A percentile compares a stretch with the other conserved stretches of the same genome.
phyloP scores from a whole-genome alignment of 1,140 invertebrate genomes.

The Homalodisca vitripennis region DNA sequence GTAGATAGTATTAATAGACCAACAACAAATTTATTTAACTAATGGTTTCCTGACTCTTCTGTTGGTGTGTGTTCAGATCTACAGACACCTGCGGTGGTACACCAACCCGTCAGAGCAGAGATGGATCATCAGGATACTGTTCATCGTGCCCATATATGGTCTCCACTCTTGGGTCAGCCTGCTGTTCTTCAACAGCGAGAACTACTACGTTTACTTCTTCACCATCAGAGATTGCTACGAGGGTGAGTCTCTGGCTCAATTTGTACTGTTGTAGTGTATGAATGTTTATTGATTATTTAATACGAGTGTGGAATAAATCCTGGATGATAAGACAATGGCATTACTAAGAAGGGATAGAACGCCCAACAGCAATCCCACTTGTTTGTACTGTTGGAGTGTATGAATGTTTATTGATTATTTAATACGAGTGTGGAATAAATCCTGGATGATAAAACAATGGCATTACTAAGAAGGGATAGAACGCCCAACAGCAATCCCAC shows the following conservation, averaged over 20 bases:
- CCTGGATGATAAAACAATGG: neutral
- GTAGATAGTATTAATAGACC: no score
- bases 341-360: no score
- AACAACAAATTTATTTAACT: no score
- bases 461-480: no score
- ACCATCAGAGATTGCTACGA: constrained; percentile 99
- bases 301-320: neutral
- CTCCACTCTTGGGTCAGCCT: constrained; percentile 98
- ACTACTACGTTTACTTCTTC: constrained; percentile 99
- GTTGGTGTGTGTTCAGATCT: constrained; percentile 73
- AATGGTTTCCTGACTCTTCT: no score
- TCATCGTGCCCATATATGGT: constrained; percentile 99
- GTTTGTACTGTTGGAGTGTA: no score
- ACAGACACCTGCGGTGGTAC: constrained; percentile 92
- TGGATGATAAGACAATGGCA: neutral
- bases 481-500: constrained; percentile 11
- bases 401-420: constrained; percentile 2
- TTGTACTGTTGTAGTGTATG: constrained; percentile 6
- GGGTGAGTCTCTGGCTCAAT: constrained; percentile 73
- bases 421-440: constrained; percentile 14
- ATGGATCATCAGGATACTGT: constrained; percentile 98
- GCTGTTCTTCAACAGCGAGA: constrained; percentile 96
- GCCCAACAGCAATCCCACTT: constrained; percentile 15
- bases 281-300: constrained; percentile 10
- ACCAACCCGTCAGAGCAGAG: constrained; percentile 96